These are phyloP conservation scores for Phengaris arion DNA, from an alignment of 2,888 invertebrate genomes.

Conservation along the genomic window DNA sequence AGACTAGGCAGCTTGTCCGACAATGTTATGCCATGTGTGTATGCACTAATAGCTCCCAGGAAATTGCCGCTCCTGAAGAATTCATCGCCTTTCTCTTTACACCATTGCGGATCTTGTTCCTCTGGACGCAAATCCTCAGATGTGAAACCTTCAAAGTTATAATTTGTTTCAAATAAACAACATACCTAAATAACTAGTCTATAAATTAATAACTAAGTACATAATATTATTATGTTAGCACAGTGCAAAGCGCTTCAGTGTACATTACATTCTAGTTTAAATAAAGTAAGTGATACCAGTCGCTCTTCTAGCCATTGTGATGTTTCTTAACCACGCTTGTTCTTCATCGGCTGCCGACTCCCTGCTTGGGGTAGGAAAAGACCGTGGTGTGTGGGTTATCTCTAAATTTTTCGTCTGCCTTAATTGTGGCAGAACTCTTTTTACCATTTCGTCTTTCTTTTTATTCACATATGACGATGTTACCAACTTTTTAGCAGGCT, in stretches of 20 bases:
- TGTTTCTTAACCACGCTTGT: slow-evolving; percentile 89
- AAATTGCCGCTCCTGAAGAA: slow-evolving; percentile 87
- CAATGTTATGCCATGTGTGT: slow-evolving; percentile 86
- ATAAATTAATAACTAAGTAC: no score
- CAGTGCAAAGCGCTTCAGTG: no score
- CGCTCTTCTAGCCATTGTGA: slow-evolving; percentile 84
- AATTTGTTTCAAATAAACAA: no score
- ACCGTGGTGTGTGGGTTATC: slow-evolving; percentile 86
- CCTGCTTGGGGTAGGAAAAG: slow-evolving; percentile 89
- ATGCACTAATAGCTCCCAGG: slow-evolving; percentile 90
- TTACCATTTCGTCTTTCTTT: slow-evolving; percentile 58
- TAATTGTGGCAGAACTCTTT: slow-evolving; percentile 74
- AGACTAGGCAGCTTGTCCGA: slow-evolving; percentile 85
- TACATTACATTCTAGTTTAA: background rate
- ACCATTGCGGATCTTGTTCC: slow-evolving; percentile 90
- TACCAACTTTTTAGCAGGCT: slow-evolving; percentile 47
- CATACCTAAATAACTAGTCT: no score
- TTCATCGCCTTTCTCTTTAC: slow-evolving; percentile 89
- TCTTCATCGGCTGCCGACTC: slow-evolving; percentile 86
- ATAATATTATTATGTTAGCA: no score
- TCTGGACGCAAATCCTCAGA: slow-evolving; percentile 87
- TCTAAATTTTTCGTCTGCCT: slow-evolving; percentile 80
- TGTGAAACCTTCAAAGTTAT: slow-evolving; percentile 78
- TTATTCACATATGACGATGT: slow-evolving; percentile 62
- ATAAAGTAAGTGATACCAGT: slow-evolving; percentile 54